These are phyloP conservation scores for Tyria jacobaeae DNA, from an alignment of 2,888 invertebrate species.

Conservation along the genomic window DNA sequence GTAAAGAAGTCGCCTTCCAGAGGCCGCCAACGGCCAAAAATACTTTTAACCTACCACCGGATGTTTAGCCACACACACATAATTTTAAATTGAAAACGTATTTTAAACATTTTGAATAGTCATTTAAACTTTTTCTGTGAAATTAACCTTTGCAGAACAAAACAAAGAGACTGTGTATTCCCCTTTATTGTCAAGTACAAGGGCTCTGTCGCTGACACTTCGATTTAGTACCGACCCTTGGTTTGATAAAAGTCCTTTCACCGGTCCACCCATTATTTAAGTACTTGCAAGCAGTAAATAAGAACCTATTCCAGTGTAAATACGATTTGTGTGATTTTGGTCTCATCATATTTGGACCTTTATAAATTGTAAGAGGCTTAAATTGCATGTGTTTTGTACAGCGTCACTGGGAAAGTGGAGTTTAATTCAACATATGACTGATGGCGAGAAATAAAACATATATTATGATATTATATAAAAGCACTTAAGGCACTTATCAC, in stretches of 20 bases:
- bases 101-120: not conserved
- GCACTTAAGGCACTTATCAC: conserved; percentile 57
- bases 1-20: not conserved
- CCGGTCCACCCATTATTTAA: conserved; percentile 71
- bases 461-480: conserved; percentile 51
- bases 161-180: conserved; percentile 76
- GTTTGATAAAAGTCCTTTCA: conserved; percentile 78
- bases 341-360: conserved; percentile 10
- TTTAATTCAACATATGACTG: conserved; percentile 34
- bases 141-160: conserved; percentile 50
- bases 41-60: no score
- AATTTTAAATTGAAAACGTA: not conserved
- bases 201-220: conserved; percentile 78
- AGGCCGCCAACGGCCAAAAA: not conserved
- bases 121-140: conserved; percentile 10
- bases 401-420: conserved; percentile 23
- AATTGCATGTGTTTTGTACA: conserved; percentile 19
- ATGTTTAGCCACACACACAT: no score
- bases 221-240: conserved; percentile 81
- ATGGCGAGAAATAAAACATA: conserved; percentile 48
- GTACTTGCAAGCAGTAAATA: conserved; percentile 52
- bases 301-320: conserved; percentile 52
- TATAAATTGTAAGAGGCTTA: not conserved
- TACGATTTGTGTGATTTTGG: conserved; percentile 35
- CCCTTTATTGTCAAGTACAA: conserved; percentile 78